Conservation (phyloP, 2,888 invertebrate genomes). For the Pemphredon lugubris region DNA sequence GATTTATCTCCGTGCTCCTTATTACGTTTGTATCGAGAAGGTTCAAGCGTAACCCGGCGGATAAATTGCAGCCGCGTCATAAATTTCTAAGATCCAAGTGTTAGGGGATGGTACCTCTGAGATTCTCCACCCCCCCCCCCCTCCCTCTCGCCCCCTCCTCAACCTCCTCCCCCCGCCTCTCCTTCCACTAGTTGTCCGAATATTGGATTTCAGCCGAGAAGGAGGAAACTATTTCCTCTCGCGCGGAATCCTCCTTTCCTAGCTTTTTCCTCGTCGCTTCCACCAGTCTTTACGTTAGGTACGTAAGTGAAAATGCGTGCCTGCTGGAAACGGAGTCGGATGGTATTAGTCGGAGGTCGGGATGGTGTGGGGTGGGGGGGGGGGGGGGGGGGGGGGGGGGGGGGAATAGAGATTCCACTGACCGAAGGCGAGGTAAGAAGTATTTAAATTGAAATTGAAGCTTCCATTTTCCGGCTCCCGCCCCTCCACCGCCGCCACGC, state of each 20-base stretch:
- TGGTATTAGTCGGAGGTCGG: conserved; percentile 29
- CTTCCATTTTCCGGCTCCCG: conserved; percentile 51
- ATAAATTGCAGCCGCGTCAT: conserved; percentile 48
- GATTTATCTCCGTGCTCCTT: conserved; percentile 40
- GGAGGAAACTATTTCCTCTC: conserved; percentile 38
- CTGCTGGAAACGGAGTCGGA: conserved; percentile 6
- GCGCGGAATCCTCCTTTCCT: not conserved
- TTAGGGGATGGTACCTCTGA: conserved; percentile 44
- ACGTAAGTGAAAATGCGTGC: conserved; percentile 16
- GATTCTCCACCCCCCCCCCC: conserved; percentile 33
- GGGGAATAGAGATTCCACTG: conserved; percentile 45
- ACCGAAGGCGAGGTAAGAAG: conserved; percentile 62
- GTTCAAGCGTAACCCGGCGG: conserved; percentile 44
- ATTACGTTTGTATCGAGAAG: conserved; percentile 57
- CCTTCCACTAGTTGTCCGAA: conserved; percentile 61
- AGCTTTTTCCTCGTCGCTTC: not conserved
- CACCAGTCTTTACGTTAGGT: too few species aligned
- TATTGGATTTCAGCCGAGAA: conserved; percentile 68
- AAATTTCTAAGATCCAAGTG: conserved; percentile 55
- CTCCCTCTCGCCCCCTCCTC: too few species aligned
- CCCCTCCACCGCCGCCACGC: conserved; percentile 14
- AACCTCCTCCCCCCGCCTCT: too few species aligned
- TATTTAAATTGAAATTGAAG: conserved; percentile 78
- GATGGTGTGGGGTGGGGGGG: too few species aligned
- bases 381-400: too few species aligned